Percentiles rank a stretch among this genome's conserved stretches.
phyloP scores from a whole-genome alignment of 2,797 vertebrate genomes.

The Merluccius polli region DNA sequence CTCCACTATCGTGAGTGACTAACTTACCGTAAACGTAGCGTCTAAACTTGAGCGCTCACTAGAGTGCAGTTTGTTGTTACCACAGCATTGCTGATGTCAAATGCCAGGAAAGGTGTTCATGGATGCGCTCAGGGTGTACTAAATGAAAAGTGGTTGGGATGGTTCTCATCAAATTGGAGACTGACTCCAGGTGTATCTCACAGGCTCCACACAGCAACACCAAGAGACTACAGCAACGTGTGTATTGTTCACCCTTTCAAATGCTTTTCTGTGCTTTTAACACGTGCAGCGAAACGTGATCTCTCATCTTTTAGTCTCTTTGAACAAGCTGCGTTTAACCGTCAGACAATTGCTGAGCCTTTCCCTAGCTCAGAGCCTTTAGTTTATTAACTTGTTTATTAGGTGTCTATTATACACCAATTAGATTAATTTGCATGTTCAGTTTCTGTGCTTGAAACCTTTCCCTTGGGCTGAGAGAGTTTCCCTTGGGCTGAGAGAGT shows the following conservation, averaged over 20 bases:
- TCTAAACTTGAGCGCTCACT: background rate
- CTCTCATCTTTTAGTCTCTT: background rate
- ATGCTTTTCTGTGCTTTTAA: background rate
- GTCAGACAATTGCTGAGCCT: too few species aligned
- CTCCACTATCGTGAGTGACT: background rate
- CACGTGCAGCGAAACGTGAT: background rate
- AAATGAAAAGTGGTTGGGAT: background rate
- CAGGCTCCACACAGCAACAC: background rate
- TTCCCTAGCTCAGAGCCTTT: too few species aligned
- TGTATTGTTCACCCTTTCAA: background rate
- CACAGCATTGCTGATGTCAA: background rate
- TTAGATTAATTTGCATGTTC: background rate
- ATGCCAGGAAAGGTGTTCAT: background rate
- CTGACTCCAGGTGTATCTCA: background rate
- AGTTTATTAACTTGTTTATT: too few species aligned
- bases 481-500: too few species aligned
- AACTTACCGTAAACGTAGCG: background rate
- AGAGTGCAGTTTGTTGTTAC: background rate
- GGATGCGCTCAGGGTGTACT: background rate
- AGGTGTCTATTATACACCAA: too few species aligned
- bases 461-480: constrained; percentile 1
- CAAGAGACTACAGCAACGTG: background rate
- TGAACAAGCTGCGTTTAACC: background rate
- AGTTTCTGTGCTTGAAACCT: background rate
- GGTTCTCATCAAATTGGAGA: background rate